phyloP scores from a whole-genome alignment of 92 coral and sea anemone species.

The Pocillopora meandrina region DNA sequence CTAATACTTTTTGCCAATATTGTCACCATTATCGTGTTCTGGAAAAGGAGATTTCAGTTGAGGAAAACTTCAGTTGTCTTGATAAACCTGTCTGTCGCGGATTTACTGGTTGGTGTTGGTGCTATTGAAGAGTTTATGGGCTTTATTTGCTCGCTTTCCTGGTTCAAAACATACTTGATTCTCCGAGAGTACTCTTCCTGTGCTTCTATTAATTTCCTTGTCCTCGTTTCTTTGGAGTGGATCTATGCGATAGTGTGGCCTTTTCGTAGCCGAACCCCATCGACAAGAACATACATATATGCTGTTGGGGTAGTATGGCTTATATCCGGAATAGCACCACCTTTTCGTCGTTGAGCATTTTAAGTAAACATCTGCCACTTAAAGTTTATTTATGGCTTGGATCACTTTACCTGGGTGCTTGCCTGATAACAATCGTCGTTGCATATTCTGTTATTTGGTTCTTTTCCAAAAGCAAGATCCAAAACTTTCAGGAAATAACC shows the following conservation, averaged over 20 bases:
- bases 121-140: not conserved
- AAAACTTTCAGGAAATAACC: not conserved
- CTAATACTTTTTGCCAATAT: not conserved
- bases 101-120: slow-evolving; percentile 8
- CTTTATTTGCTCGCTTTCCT: not conserved
- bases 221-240: slow-evolving; percentile 22
- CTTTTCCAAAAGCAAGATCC: slow-evolving; percentile 4
- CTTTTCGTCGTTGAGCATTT: not conserved
- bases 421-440: not conserved
- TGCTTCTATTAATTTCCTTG: slow-evolving; percentile 9
- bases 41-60: not conserved
- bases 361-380: not conserved
- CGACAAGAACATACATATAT: not conserved
- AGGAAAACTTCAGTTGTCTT: not conserved
- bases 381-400: not conserved
- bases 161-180: not conserved
- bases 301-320: not conserved
- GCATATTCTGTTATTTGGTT: slow-evolving; percentile 15
- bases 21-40: not conserved
- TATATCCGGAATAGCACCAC: not conserved
- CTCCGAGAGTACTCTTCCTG: not conserved
- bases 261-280: not conserved
- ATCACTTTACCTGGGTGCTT: not conserved
- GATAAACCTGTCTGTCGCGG: slow-evolving; percentile 12
- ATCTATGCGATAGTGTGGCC: slow-evolving; percentile 2